These are phyloP conservation scores for Idaea straminata DNA, from an alignment of 2,888 invertebrate species.

Conservation along the genomic window DNA sequence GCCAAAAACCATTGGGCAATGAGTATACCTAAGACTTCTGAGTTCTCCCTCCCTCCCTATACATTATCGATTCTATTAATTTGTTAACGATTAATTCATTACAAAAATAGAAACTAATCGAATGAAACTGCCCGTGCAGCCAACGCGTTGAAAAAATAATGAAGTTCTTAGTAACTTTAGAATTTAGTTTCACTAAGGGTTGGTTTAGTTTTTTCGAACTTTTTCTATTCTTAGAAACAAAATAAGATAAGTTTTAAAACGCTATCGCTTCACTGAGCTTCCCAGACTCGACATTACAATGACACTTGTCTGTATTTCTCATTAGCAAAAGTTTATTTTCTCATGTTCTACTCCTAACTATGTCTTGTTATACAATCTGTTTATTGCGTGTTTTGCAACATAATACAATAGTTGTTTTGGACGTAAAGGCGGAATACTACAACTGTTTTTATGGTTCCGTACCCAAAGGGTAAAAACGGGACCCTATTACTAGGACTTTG, in stretches of 20 bases:
- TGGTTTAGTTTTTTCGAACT: not conserved
- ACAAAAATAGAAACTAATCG: not conserved
- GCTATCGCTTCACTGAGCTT: not conserved
- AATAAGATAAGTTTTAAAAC: not conserved
- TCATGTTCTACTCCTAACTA: not conserved
- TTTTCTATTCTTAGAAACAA: not conserved
- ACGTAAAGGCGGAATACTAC: no score
- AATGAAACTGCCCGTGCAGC: not conserved
- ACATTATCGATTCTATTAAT: not conserved
- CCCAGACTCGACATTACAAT: not conserved
- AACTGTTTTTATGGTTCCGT: no score
- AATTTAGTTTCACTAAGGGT: not conserved
- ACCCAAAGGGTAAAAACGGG: no score
- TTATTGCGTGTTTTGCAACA: no score
- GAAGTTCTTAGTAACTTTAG: no score
- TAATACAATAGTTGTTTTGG: no score
- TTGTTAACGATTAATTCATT: not conserved
- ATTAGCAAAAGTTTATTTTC: not conserved
- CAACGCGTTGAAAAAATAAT: no score
- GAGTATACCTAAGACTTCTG: constrained; percentile 2
- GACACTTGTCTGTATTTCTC: not conserved
- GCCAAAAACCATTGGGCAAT: not conserved
- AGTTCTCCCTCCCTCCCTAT: constrained; percentile 15
- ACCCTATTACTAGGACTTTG: no score
- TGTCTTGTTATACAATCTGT: no score